Evolutionary conservation across 2,888 invertebrate species (phyloP), one percentile per base, ranked within the genome.

Genomic region (Spisula subtruncata): DNA sequence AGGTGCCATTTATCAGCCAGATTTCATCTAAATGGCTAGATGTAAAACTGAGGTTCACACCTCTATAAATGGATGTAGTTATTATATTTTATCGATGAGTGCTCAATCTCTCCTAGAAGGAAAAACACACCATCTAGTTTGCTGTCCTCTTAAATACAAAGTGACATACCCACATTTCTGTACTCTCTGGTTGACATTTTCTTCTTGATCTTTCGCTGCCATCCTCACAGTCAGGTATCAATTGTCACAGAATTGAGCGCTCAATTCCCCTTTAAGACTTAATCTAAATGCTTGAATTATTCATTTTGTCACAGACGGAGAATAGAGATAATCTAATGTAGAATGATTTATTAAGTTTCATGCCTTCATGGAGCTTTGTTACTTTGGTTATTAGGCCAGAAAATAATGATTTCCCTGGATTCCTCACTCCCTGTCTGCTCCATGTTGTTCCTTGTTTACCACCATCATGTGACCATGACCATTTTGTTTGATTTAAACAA

Each of bases 251-350:
- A 75, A 75, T 32, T 32, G 75, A 75, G 75, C 16, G 35, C 35
- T 75, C 75, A 75, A 75, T 75, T 75, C 75, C 75, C 71, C 75
- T 75, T 32, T 75, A 75, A 75, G 75, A 75, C 75, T 75, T 75
- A 32, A 75, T 75, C 29, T 75, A 75, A 75, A 75, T 75, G 29
- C 75, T 75, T 75, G 75, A 75, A 75, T 75, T 35, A 75, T 75
- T 75, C 35, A 75, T 75, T 75, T 75, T 35, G 75, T 75, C 75
- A 35, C 75, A 35, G 35, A 35, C 75, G 14, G 12, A 35, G 35
- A 75, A 75, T 35, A 75, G 75, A 75, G 75, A 75, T 32, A 75
- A 75, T 75, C 75, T 32, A 75, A 75, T 75, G 18, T 16, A 75
- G 75, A 75, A 75, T 75, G 75, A 75, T 75, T 75, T 75, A 75